A percentile compares a stretch with the other conserved stretches of the same genome.
These are phyloP conservation scores for Gibbula magus DNA, from an alignment of 2,888 invertebrate genomes.

Conservation along the genomic window DNA sequence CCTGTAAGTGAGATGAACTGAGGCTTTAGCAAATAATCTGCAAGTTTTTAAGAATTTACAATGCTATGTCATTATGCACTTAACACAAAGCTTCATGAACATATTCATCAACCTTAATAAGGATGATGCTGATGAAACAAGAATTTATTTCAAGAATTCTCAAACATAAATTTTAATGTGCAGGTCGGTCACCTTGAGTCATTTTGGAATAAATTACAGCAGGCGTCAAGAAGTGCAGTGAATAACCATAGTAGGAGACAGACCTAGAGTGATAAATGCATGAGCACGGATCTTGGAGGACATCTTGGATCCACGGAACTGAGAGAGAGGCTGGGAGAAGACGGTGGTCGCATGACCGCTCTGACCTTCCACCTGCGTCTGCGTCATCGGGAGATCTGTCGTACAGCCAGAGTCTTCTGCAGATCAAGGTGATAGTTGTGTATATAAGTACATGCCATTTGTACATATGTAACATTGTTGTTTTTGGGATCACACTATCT, in stretches of 20 bases:
- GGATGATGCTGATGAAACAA: neutral
- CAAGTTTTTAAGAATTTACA: neutral
- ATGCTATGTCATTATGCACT: neutral
- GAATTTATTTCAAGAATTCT: neutral
- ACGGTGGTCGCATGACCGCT: slow-evolving; percentile 26
- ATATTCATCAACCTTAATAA: neutral
- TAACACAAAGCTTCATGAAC: too few species aligned
- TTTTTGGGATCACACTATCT: too few species aligned
- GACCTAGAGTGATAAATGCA: slow-evolving; percentile 75
- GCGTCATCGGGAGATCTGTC: slow-evolving; percentile 1
- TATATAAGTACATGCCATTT: too few species aligned
- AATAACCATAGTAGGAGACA: slow-evolving; percentile 35
- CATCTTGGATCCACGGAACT: slow-evolving; percentile 71
- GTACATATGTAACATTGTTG: too few species aligned
- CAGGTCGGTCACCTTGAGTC: too few species aligned
- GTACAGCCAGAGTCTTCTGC: slow-evolving; percentile 32
- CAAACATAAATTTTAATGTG: neutral
- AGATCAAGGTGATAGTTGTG: neutral
- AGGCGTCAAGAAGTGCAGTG: neutral
- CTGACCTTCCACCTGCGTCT: neutral
- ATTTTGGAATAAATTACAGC: too few species aligned
- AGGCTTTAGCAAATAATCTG: neutral
- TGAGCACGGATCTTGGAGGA: slow-evolving; percentile 70
- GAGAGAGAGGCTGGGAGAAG: slow-evolving; percentile 58
- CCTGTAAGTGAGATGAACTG: slow-evolving; percentile 71